Conservation (phyloP, 2,113 vertebrate species). For the Hyla sarda region DNA sequence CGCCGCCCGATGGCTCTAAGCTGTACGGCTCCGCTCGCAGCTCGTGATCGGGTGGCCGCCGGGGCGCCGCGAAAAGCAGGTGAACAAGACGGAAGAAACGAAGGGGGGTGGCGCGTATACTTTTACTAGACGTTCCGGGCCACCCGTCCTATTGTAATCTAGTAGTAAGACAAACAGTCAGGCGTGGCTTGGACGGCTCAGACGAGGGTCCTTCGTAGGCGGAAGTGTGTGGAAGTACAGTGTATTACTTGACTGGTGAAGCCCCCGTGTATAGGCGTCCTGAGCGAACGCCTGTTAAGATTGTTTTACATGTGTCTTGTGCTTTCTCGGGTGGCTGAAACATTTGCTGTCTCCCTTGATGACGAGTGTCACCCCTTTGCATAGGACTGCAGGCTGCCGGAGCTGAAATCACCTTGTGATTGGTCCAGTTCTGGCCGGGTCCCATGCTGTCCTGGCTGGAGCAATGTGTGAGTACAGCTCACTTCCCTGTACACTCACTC, state of each 20-base stretch:
- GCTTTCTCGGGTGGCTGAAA: not conserved
- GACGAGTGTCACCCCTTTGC: not conserved
- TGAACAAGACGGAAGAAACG: not conserved
- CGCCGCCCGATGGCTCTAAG: conserved; percentile 16
- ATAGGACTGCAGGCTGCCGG: not conserved
- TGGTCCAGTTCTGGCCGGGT: not conserved
- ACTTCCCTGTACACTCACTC: not conserved
- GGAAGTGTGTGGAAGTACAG: not conserved
- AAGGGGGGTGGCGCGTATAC: not conserved
- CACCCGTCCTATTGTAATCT: not conserved
- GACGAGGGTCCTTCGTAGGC: not conserved
- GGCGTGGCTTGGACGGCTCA: conserved; percentile 9
- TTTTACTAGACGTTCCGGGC: not conserved
- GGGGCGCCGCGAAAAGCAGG: not conserved
- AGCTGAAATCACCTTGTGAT: not conserved
- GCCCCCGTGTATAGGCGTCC: not conserved
- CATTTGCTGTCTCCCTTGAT: not conserved
- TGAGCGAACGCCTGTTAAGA: not conserved
- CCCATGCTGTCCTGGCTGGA: not conserved
- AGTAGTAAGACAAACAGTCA: not conserved
- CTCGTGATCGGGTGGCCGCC: conserved; percentile 31
- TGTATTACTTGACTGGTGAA: not conserved
- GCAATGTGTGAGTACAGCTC: conserved; percentile 44
- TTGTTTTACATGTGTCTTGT: conserved; percentile 13
- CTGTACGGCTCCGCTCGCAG: not conserved